Conservation (phyloP, 2,888 invertebrate genomes). For the Pinctada fucata region DNA sequence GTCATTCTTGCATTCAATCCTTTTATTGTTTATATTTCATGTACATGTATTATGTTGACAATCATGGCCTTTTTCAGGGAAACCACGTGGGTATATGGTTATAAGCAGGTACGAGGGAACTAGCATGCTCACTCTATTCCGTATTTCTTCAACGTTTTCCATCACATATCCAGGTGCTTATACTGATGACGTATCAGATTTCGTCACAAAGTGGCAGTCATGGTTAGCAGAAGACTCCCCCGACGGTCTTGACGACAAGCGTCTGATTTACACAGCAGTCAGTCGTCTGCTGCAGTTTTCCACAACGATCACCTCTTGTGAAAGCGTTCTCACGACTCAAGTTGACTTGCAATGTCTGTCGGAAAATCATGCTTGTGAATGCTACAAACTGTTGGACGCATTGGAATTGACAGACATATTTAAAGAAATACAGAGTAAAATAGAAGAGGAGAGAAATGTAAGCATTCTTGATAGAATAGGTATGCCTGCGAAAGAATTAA, state of each 20-base stretch:
- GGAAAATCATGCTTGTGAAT: constrained; percentile 42
- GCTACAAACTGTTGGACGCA: constrained; percentile 42
- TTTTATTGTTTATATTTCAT: too few species aligned
- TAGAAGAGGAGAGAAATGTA: not conserved
- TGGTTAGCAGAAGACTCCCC: constrained; percentile 28
- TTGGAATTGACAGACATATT: constrained; percentile 46
- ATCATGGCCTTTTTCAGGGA: constrained; percentile 34
- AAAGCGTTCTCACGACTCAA: constrained; percentile 47
- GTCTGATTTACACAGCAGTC: constrained; percentile 36
- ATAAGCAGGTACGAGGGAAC: constrained; percentile 20
- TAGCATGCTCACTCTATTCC: constrained; percentile 36
- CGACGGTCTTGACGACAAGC: constrained; percentile 6
- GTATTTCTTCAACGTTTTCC: constrained; percentile 40
- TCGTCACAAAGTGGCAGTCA: constrained; percentile 34
- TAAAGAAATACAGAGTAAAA: constrained; percentile 20
- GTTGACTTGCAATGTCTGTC: constrained; percentile 48
- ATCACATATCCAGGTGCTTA: constrained; percentile 33
- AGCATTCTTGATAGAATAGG: not conserved
- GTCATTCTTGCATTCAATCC: too few species aligned
- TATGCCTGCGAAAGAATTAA: not conserved
- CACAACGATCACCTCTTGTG: not conserved
- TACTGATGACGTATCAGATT: constrained; percentile 17
- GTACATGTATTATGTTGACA: too few species aligned
- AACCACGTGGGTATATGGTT: constrained; percentile 51
- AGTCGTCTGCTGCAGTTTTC: not conserved